phyloP scores from a whole-genome alignment of 2,888 invertebrate species.

The Norana najaformis region DNA sequence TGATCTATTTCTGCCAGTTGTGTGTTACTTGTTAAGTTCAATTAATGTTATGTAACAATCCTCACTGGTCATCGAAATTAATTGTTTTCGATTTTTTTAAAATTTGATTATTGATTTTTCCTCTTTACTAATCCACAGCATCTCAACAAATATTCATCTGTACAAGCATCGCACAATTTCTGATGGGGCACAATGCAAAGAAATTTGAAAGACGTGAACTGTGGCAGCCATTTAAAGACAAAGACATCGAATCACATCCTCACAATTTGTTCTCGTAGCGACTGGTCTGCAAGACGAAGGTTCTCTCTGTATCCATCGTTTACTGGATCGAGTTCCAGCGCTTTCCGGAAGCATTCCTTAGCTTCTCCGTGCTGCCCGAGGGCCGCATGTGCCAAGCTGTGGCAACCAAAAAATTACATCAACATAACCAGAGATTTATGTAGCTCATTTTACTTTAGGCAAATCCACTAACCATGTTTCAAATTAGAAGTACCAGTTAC shows the following conservation, averaged over 20 bases:
- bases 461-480: not conserved
- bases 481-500: not conserved
- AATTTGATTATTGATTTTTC: not conserved
- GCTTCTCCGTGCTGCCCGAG: constrained; percentile 36
- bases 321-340: constrained; percentile 34
- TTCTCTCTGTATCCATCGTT: constrained; percentile 35
- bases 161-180: no score
- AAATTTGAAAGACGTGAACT: not conserved
- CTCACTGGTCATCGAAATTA: not conserved
- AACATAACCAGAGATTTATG: not conserved
- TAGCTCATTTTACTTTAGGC: not conserved
- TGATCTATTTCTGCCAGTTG: not conserved
- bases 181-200: not conserved
- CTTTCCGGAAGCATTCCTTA: constrained; percentile 33
- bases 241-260: not conserved
- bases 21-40: not conserved
- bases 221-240: not conserved
- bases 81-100: no score
- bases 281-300: constrained; percentile 28
- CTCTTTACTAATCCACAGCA: not conserved
- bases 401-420: not conserved
- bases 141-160: not conserved
- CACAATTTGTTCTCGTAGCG: constrained; percentile 19
- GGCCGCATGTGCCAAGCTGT: constrained; percentile 33
- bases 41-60: not conserved